These are phyloP conservation scores for Chrysochloris asiatica DNA, from an alignment of 2,113 vertebrate genomes.

Conservation along the genomic window DNA sequence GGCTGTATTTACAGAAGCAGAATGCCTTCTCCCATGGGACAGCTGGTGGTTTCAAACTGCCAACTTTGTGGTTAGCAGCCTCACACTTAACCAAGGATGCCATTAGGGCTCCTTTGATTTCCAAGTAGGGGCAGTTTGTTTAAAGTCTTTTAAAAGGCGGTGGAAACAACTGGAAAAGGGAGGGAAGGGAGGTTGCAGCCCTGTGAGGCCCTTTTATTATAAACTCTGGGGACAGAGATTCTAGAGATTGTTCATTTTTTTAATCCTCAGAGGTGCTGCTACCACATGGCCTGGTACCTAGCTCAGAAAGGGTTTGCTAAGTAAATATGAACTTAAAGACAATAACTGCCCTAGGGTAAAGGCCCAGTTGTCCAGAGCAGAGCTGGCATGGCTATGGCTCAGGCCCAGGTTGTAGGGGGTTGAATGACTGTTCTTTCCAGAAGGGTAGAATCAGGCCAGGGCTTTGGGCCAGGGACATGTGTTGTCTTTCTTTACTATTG, in stretches of 20 bases:
- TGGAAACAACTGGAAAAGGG: neutral
- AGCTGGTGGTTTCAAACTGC: too few species aligned
- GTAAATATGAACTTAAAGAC: neutral
- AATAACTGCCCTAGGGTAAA: neutral
- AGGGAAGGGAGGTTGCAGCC: neutral
- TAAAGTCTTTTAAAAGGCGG: neutral
- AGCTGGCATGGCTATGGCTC: neutral
- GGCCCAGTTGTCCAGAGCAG: too few species aligned
- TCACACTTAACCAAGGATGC: too few species aligned
- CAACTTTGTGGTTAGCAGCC: too few species aligned
- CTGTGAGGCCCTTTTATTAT: neutral
- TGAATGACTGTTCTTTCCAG: neutral
- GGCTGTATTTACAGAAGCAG: too few species aligned
- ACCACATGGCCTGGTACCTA: neutral
- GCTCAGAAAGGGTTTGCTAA: neutral
- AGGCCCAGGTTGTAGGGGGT: neutral
- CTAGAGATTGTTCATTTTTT: neutral
- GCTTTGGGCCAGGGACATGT: neutral
- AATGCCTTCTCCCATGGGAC: too few species aligned
- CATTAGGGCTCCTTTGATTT: too few species aligned
- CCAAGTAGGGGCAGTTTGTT: too few species aligned
- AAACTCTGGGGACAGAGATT: neutral
- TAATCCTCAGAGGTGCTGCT: neutral
- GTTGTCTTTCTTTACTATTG: neutral
- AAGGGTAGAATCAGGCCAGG: too few species aligned